Evolutionary conservation across 2,797 vertebrate genomes (phyloP), one percentile per base, ranked within the genome.

Genomic region (Hybognathus amarus): DNA sequence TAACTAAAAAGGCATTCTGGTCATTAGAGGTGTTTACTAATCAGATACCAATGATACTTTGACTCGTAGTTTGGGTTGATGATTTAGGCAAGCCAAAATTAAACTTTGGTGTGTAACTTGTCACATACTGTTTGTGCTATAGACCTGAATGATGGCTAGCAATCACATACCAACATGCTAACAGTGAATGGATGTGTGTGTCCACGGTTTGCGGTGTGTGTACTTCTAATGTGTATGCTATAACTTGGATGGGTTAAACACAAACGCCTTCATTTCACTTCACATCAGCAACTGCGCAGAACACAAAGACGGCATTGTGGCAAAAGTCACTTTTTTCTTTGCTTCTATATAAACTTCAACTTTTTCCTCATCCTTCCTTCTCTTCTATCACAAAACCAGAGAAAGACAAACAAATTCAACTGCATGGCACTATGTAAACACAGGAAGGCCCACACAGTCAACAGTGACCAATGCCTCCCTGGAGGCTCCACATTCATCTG

Each of bases 1-100:
- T 90, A 91, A 11, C 69, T 50, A 18, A 50, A 71, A 79, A 91
- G 70, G 88, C 83, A 82, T 92, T 90, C 90, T 74, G 92, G 90
- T 91, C 81, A 64, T 78, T 91, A 45, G 1, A 27, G 15, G n/a
- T 20, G 69, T 71, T 47, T 45, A 15, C 13, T 10, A 71, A 30
- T 87, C 88, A 2, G 5, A 54, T 10, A 47, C 18, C 68, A 20
- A 7, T 47, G 20, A 20, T 12, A 6, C 27, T 52, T 6, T n/a
- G 9, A 22, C 54, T 56, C 1, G 8, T 56, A 56, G 22, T 56
- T 56, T 1, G 22, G 22, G 22, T n/a, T n/a, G 8, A 20, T 10
- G 22, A 24, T 59, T 59, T n/a, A 4, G 10, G 11, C 9, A 59
- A 59, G n/a, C 54, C 54, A 10, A 59, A 52, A 52, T 73, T 6